Base-by-base conservation (phyloP, 2,797 vertebrate genomes). In the Lepidocolaptes lacrymiger region DNA sequence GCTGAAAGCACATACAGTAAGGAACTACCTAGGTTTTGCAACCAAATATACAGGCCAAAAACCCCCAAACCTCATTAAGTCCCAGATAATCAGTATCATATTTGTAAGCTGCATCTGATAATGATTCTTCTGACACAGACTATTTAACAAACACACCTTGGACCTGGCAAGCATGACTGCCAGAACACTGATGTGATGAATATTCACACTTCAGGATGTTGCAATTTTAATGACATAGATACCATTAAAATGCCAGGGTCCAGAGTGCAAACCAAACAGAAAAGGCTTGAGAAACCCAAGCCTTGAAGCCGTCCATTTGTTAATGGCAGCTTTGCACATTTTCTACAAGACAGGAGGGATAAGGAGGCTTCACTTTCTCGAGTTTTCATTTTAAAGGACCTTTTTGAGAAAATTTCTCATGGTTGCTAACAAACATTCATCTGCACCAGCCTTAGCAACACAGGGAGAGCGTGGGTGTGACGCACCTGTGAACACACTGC, bases 131-230 rank as follows among this genome's bases (percentile, higher is more conserved):
- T 80, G 80, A 64, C 85, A 71, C 18, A 67, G 61, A 23, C 46
- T 85, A 20, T 77, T 95, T 80, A 54, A 85, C 48, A 46, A 95
- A 64, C 85, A 80, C 77, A 95, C 69, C 85, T 89, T 77, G 74
- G 71, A 51, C 34, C 71, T 82, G 80, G 19, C 54, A 81, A 87
- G 41, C 12, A 39, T 26, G 59, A 41, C 77, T 80, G 71, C 58
- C 91, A 95, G 80, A 87, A 28, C 80, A 10, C 43, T 34, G 84
- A 78, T 37, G 64, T 2, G 72, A 85, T 73, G 72, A 83, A 86
- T 78, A 88, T 84, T 91, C 91, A 94, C 63, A 34, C 28, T 24
- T 24, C 67, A 17, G 82, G 85, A 55, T 72, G 63, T 54, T 84
- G 74, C 75, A 77, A 91, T 94, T 87, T 92, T 86, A 85, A 88